phyloP scores from a whole-genome alignment of 2,797 vertebrate species.

The Pseudochirops cupreus region DNA sequence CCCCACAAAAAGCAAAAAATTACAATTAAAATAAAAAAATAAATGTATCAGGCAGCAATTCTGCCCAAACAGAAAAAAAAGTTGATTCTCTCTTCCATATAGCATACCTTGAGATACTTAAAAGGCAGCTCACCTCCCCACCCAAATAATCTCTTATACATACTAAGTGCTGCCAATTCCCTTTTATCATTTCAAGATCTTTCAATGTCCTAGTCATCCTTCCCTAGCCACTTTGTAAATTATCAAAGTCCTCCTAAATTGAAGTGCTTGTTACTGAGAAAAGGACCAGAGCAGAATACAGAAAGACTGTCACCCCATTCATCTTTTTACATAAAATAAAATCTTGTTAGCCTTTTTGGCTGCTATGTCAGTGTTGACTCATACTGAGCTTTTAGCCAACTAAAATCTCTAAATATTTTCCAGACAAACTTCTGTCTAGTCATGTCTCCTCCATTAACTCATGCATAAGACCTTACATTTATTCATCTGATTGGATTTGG shows the following conservation, averaged over 20 bases:
- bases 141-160: neutral
- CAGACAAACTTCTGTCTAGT: neutral
- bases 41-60: neutral
- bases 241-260: neutral
- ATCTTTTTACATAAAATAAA: neutral
- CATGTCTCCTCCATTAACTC: neutral
- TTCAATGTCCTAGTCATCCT: neutral
- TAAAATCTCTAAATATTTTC: neutral
- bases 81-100: neutral
- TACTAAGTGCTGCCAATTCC: neutral
- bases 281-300: neutral
- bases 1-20: no score
- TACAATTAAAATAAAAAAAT: neutral
- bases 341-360: neutral
- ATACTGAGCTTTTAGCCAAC: neutral
- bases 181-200: neutral
- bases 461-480: neutral
- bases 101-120: neutral
- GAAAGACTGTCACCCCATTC: neutral
- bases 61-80: neutral
- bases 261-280: neutral
- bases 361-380: neutral
- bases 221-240: neutral
- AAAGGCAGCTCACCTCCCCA: neutral
- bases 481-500: neutral